Evolutionary conservation across 2,888 invertebrate species (phyloP).

Genomic region (Acrobasis repandana): DNA sequence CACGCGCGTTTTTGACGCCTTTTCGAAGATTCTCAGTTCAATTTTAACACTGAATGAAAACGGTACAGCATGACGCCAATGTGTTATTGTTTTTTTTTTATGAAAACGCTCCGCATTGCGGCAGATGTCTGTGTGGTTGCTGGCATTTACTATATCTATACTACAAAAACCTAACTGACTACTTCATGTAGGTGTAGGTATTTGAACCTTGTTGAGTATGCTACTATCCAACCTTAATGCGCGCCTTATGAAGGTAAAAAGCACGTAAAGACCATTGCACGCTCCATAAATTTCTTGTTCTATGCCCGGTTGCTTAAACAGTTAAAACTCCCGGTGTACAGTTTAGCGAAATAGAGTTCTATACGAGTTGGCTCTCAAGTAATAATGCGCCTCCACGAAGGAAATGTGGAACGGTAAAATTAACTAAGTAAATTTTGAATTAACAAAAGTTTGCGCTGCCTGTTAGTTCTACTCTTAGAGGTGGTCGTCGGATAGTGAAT

Average conservation of each 20-base stretch:
- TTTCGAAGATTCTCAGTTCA: too few species aligned
- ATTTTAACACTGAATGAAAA: too few species aligned
- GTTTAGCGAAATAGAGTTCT: conserved; percentile 46
- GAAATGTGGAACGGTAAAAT: conserved; percentile 19
- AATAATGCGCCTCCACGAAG: conserved; percentile 18
- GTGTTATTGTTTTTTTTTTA: too few species aligned
- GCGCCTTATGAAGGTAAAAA: conserved; percentile 17
- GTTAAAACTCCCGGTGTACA: conserved; percentile 46
- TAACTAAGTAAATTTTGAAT: conserved; percentile 19
- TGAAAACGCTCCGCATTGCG: too few species aligned
- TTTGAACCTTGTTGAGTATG: background rate
- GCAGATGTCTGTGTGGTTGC: too few species aligned
- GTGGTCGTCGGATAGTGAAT: conserved; percentile 11
- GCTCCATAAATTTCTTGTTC: conserved; percentile 44
- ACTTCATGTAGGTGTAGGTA: background rate
- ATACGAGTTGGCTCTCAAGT: conserved; percentile 28
- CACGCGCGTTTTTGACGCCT: too few species aligned
- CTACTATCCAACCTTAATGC: background rate
- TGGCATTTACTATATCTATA: too few species aligned
- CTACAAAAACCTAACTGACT: background rate
- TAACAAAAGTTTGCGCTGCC: conserved; percentile 14
- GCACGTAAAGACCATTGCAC: conserved; percentile 37
- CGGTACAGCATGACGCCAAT: too few species aligned
- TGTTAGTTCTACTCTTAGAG: conserved; percentile 11
- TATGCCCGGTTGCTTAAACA: conserved; percentile 49